Evolutionary conservation across 2,888 invertebrate genomes (phyloP), one percentile per base, ranked within the genome.

Genomic region (Eurytoma californica): DNA sequence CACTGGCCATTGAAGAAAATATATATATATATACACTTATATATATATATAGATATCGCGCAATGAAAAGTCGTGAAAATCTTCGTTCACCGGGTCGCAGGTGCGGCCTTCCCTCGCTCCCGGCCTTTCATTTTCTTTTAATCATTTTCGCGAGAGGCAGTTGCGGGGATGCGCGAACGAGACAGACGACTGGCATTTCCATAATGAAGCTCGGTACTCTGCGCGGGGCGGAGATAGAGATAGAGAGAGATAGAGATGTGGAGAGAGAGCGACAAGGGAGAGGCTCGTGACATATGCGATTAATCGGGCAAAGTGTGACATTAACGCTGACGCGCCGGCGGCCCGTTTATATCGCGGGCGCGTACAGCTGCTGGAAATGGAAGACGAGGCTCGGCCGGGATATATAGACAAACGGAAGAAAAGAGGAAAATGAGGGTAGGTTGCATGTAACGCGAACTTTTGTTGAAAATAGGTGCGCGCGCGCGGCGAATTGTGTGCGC

Each of bases 101-200:
- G 24, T 20, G 13, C 24, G 13, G 39, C 24, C 12, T 12, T 20
- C 7, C 14, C 20, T 60, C 20, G 13, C 20, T 53, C 14, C 20
- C 28, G 16, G 5, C 58, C 3, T 68, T 63, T 61, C 47, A 18
- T 72, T 73, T 67, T 60, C 70, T 67, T 79, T 69, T 70, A 79
- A 77, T 75, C 60, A 69, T 75, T 75, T 78, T 74, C 57, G 69
- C 72, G 60, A 72, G 66, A 16, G n/a, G 1, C 39, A 2, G 30
- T 28, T n/a, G 57, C 28, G 7, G 39, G 18, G 20, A 47, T 30
- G 28, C 16, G 14, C 53, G 39, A 73, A 70, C 65, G 28, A 79
- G 65, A 72, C 72, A 75, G 39, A 72, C 72, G 73, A 72, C 77
- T 77, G 82, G 67, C 75, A 67, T 76, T 79, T 79, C 49, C 72